These are phyloP conservation scores for Dasysyrphus tricinctus DNA, from an alignment of 2,888 invertebrate genomes.

Conservation along the genomic window DNA sequence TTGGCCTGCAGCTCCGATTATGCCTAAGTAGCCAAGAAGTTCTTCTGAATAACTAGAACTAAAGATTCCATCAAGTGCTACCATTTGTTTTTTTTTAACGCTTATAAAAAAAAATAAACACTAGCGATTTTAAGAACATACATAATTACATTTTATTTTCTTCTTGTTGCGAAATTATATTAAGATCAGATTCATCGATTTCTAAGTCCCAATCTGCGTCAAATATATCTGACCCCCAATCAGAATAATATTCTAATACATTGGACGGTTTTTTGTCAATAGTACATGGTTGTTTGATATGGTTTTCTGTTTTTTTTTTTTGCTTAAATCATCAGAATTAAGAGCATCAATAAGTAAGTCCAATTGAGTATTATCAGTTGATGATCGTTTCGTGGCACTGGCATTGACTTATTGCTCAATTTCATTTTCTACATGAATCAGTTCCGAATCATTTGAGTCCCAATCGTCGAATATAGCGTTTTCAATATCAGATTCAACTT, in stretches of 20 bases:
- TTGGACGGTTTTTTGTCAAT: neutral
- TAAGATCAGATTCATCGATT: slow-evolving; percentile 54
- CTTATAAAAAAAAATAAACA: neutral
- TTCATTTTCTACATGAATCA: slow-evolving; percentile 67
- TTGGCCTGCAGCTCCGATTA: too few relatives aligned
- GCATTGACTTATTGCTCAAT: slow-evolving; percentile 38
- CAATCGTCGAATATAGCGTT: slow-evolving; percentile 45
- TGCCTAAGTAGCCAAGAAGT: too few relatives aligned
- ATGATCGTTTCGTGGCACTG: neutral
- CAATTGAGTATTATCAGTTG: slow-evolving; percentile 14
- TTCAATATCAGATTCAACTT: slow-evolving; percentile 49
- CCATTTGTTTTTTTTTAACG: too few relatives aligned
- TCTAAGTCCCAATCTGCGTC: slow-evolving; percentile 51
- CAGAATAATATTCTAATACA: neutral
- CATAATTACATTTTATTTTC: neutral
- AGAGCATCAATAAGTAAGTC: slow-evolving; percentile 45
- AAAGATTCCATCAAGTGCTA: too few relatives aligned
- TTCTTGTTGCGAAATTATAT: slow-evolving; percentile 28
- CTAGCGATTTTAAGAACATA: neutral
- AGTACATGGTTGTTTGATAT: neutral
- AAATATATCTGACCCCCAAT: slow-evolving; percentile 29
- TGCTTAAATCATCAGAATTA: too few relatives aligned
- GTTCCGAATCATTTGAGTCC: slow-evolving; percentile 75
- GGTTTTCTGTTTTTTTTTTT: neutral
- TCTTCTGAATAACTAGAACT: too few relatives aligned